Evolutionary conservation across 1,140 invertebrate species (phyloP).

Genomic region (Dinoponera quadriceps): DNA sequence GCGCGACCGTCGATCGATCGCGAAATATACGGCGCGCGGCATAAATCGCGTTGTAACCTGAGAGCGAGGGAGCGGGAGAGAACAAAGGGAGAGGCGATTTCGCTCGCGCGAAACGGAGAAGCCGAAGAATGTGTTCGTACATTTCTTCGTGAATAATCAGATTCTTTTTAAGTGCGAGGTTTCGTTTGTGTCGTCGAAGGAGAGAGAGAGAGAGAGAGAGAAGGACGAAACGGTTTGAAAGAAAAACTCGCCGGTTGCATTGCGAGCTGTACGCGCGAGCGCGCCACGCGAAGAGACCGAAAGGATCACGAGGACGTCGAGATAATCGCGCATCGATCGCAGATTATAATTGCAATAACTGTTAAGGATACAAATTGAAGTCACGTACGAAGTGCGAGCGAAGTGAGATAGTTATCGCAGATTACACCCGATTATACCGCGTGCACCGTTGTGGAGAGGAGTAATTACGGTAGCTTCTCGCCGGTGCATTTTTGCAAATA

Average conservation of each 20-base stretch:
- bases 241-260: not conserved
- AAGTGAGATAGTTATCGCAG: constrained; percentile 46
- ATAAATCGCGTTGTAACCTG: constrained; percentile 6
- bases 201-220: too few species aligned
- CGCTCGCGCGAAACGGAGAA: too few species aligned
- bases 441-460: constrained; percentile 3
- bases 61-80: too few species aligned
- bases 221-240: not conserved
- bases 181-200: not conserved
- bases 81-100: not conserved
- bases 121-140: too few species aligned
- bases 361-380: constrained; percentile 45
- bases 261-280: not conserved
- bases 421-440: constrained; percentile 36
- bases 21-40: not conserved
- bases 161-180: not conserved
- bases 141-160: not conserved
- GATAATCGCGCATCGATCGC: constrained; percentile 41
- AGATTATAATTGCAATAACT: constrained; percentile 48
- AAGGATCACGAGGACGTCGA: constrained; percentile 6
- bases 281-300: not conserved
- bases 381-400: constrained; percentile 47
- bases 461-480: constrained; percentile 17
- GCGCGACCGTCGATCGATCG: constrained; percentile 18
- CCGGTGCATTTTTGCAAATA: constrained; percentile 20